Evolutionary conservation across 64 coral and sea anemone genomes (phyloP).

Genomic region (Dendrophyllia cribrosa): DNA sequence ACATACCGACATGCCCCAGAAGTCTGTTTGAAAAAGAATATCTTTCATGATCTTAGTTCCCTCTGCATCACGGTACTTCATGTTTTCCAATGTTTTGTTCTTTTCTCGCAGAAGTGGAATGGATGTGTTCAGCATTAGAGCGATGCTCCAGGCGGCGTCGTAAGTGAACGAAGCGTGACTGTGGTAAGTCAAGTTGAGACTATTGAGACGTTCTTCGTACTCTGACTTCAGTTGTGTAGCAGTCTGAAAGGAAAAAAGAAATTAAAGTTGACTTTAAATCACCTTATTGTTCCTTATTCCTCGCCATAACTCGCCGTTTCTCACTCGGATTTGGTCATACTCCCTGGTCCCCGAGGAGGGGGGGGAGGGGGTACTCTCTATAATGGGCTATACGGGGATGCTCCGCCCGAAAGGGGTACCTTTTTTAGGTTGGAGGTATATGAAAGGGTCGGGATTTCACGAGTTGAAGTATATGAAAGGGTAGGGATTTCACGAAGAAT

Average conservation of each 20-base stretch:
- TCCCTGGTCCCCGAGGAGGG: no score
- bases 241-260: constrained; percentile 20
- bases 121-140: constrained; percentile 74
- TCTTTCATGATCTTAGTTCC: constrained; percentile 52
- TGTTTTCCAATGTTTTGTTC: constrained; percentile 66
- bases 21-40: constrained; percentile 55
- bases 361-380: no score
- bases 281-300: no score
- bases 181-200: constrained; percentile 37
- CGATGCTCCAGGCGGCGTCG: constrained; percentile 74
- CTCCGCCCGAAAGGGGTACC: no score
- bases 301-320: no score
- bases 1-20: constrained; percentile 85
- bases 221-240: constrained; percentile 32
- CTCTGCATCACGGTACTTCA: constrained; percentile 47
- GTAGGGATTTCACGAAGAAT: no score
- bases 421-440: no score
- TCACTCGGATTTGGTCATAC: no score
- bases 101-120: constrained; percentile 61
- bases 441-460: no score
- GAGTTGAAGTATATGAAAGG: no score
- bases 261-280: no score
- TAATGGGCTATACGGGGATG: no score
- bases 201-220: constrained; percentile 19
- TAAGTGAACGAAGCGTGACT: constrained; percentile 67